Evolutionary conservation across 2,888 invertebrate genomes (phyloP).

Genomic region (Phalera bucephala): DNA sequence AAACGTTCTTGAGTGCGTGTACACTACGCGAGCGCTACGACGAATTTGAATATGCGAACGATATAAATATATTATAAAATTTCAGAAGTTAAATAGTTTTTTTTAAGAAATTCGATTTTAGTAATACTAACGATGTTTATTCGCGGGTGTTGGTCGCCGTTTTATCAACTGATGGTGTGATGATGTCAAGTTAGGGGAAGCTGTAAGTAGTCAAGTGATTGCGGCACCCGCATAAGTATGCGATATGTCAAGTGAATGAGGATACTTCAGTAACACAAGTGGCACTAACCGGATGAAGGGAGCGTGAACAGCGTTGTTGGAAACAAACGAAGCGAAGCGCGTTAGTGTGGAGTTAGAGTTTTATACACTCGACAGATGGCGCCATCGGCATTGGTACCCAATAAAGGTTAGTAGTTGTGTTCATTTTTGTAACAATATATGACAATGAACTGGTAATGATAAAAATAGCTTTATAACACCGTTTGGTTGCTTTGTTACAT

Average conservation of each 20-base stretch:
- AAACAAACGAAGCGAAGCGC: conserved; percentile 56
- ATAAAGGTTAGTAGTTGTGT: background rate
- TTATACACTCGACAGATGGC: background rate
- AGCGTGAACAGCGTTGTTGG: conserved; percentile 29
- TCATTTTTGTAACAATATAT: background rate
- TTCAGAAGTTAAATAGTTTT: conserved; percentile 66
- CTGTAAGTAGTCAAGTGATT: background rate
- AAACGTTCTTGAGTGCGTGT: conserved; percentile 48
- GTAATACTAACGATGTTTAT: conserved; percentile 60
- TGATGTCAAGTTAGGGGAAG: too few relatives aligned
- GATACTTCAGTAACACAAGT: conserved; percentile 57
- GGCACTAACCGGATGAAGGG: conserved; percentile 38
- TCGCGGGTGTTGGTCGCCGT: conserved; percentile 5
- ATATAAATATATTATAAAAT: conserved; percentile 72
- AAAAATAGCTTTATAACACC: too few relatives aligned
- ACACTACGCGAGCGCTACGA: conserved; percentile 59
- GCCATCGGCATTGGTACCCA: background rate
- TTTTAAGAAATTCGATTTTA: conserved; percentile 68
- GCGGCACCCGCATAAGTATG: conserved; percentile 31
- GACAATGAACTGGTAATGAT: too few relatives aligned
- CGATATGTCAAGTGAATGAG: conserved; percentile 62
- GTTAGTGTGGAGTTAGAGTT: conserved; percentile 10
- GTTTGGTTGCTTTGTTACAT: too few relatives aligned
- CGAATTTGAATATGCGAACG: conserved; percentile 58
- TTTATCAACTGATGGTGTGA: too few relatives aligned